Evolutionary conservation across 1,140 invertebrate species (phyloP), one percentile per base, ranked within the genome.

Genomic region (Lepidurus packardi): DNA sequence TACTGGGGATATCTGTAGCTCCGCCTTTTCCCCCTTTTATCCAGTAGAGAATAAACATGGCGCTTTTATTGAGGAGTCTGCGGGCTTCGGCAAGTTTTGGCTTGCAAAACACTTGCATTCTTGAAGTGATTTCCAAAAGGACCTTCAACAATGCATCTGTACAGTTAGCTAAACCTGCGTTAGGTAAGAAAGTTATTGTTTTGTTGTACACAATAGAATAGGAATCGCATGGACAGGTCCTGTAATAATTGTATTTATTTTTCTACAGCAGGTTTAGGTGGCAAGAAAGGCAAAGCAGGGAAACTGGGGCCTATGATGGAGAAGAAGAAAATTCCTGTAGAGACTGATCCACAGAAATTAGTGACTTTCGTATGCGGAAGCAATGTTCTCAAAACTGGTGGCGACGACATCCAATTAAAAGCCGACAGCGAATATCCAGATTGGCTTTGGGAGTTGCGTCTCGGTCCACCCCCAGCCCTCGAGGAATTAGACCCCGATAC

Each of bases 391-490:
- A 89, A 91, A 83, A 86, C 89, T 82, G 90, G 91, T 9, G 34
- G 53, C 53, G 88, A 95, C 85, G 94, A 96, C 84, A 85, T 96
- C 21, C 89, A 94, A 88, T 79, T 98, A 11, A 93, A 92, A 84
- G 89, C 91, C 3, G 93, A 97, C 83, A 89, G 87, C 77, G 95
- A 97, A 84, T 98, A 98, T 85, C 96, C 96, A 0, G 94, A 94
- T 25, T 98, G 96, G 96, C 84, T 98, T 24, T 98, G 95, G 95
- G 87, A 82, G 0, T 82, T 98, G 13, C 86, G 89, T 78, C 89
- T 87, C 41, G 86, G 87, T 85, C 89, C 89, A 13, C 85, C 91
- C 34, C 86, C 86, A 8, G 84, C 87, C 1, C 83, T 96, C 1
- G 89, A 91, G 77, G 90, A 96, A 82, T 82, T 96, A 79, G 93